phyloP scores from a whole-genome alignment of 2,888 invertebrate species.

The Patella pellucida region DNA sequence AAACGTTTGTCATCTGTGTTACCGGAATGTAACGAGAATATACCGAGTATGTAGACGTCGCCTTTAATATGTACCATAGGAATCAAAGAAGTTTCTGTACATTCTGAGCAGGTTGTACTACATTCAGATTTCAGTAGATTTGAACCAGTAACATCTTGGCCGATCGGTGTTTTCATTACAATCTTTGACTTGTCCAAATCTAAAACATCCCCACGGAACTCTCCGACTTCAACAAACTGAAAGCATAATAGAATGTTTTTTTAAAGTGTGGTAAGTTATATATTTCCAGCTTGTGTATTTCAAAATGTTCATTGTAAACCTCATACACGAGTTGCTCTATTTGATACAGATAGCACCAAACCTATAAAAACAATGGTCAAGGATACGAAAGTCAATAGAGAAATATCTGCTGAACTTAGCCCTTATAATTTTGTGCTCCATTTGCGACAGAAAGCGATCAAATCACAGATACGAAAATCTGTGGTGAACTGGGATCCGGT shows the following conservation, averaged over 20 bases:
- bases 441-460: no score
- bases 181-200: slow-evolving; percentile 27
- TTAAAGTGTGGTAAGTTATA: no score
- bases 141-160: slow-evolving; percentile 11
- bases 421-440: no score
- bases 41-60: slow-evolving; percentile 52
- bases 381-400: no score
- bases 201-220: slow-evolving; percentile 24
- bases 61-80: slow-evolving; percentile 48
- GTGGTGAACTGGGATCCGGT: no score
- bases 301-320: no score
- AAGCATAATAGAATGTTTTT: background rate
- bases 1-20: slow-evolving; percentile 40
- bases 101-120: slow-evolving; percentile 41
- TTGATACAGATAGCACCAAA: no score
- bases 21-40: slow-evolving; percentile 55
- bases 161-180: slow-evolving; percentile 22
- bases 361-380: no score
- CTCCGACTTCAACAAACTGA: slow-evolving; percentile 38
- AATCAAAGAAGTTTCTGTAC: slow-evolving; percentile 39
- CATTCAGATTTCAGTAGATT: slow-evolving; percentile 44
- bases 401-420: no score
- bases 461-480: no score
- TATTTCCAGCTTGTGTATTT: no score
- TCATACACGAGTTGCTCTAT: no score